phyloP scores from a whole-genome alignment of 2,888 invertebrate genomes.

The Listrodromus nycthemerus region DNA sequence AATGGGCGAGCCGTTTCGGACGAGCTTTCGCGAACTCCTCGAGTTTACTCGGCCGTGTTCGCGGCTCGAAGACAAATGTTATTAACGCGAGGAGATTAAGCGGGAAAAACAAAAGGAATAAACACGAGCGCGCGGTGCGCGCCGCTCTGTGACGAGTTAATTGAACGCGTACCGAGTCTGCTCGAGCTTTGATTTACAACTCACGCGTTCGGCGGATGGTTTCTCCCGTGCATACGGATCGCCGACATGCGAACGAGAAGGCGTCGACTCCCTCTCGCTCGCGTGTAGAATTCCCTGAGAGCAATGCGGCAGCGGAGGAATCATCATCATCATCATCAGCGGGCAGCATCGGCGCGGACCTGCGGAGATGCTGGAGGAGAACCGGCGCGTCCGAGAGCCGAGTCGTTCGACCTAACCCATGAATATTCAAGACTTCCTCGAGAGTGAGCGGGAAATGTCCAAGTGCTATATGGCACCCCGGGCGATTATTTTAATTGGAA shows the following conservation, averaged over 20 bases:
- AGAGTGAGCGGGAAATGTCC: slow-evolving; percentile 56
- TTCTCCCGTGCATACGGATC: slow-evolving; percentile 37
- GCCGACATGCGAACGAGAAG: slow-evolving; percentile 6
- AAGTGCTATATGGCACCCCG: slow-evolving; percentile 67
- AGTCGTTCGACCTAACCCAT: slow-evolving; percentile 65
- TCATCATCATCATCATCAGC: slow-evolving; percentile 64
- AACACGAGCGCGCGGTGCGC: slow-evolving; percentile 43
- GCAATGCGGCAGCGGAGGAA: slow-evolving; percentile 66
- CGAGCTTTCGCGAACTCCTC: neutral
- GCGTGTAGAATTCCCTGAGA: slow-evolving; percentile 41
- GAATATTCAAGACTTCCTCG: slow-evolving; percentile 69
- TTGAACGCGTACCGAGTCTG: slow-evolving; percentile 71
- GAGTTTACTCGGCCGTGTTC: slow-evolving; percentile 35
- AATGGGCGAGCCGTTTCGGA: neutral
- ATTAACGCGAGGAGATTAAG: slow-evolving; percentile 55
- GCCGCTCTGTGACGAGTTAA: slow-evolving; percentile 71
- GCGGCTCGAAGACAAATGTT: slow-evolving; percentile 63
- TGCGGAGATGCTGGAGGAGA: slow-evolving; percentile 48
- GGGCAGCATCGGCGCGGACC: slow-evolving; percentile 18
- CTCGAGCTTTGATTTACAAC: slow-evolving; percentile 71
- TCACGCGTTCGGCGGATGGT: slow-evolving; percentile 60
- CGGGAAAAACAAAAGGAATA: slow-evolving; percentile 31
- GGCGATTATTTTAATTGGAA: slow-evolving; percentile 73
- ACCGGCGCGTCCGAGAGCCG: slow-evolving; percentile 28
- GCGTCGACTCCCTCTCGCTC: neutral